Conservation (phyloP, 2,797 vertebrate genomes). For the Cirrhinus molitorella region DNA sequence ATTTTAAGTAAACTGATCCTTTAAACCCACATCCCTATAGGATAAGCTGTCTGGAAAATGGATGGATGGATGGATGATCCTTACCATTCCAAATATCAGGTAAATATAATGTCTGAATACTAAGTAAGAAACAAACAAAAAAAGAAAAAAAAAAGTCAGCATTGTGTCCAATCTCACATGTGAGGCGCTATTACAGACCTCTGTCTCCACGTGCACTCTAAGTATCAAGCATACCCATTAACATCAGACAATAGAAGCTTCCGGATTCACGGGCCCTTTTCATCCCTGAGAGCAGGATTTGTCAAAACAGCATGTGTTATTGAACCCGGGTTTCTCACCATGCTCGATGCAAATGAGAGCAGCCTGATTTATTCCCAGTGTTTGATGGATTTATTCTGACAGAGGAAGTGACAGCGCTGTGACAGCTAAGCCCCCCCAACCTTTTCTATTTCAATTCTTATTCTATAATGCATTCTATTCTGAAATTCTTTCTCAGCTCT, state of each 20-base stretch:
- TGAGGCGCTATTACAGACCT: background rate
- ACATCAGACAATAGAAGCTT: slow-evolving; percentile 48
- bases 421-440: slow-evolving; percentile 71
- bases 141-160: background rate
- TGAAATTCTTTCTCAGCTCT: slow-evolving; percentile 69
- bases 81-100: background rate
- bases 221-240: slow-evolving; percentile 40
- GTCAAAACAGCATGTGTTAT: slow-evolving; percentile 50
- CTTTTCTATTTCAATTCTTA: slow-evolving; percentile 60
- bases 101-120: background rate
- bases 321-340: slow-evolving; percentile 55
- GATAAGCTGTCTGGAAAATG: background rate
- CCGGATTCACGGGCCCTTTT: slow-evolving; percentile 47
- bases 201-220: slow-evolving; percentile 17
- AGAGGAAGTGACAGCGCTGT: slow-evolving; percentile 79
- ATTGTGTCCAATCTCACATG: slow-evolving; percentile 1
- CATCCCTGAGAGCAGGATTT: slow-evolving; percentile 55
- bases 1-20: background rate
- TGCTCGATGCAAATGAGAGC: slow-evolving; percentile 78
- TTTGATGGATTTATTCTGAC: slow-evolving; percentile 83
- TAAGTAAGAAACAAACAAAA: background rate
- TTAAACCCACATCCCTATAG: background rate
- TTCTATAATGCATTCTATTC: slow-evolving; percentile 72
- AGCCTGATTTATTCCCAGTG: slow-evolving; percentile 73
- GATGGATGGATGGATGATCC: background rate